Conservation (phyloP, 2,797 vertebrate genomes). For the Periophthalmus magnuspinnatus region DNA sequence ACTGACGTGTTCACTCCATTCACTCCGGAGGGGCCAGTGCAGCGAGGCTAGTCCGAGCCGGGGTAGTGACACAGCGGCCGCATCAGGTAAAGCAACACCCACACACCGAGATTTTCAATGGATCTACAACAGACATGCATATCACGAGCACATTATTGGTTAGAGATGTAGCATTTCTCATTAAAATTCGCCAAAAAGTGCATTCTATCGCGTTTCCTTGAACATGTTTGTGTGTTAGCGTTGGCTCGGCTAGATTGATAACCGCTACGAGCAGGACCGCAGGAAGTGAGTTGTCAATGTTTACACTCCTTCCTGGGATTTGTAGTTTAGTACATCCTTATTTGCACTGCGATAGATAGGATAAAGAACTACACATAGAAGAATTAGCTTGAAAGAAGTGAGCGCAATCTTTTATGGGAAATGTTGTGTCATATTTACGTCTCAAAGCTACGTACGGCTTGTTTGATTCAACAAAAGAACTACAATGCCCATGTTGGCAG, state of each 20-base stretch:
- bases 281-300: constrained; percentile 84
- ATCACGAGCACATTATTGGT: accelerated
- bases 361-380: constrained; percentile 57
- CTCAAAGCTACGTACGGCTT: accelerated
- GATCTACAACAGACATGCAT: not conserved
- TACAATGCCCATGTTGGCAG: constrained; percentile 60
- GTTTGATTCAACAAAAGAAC: constrained; percentile 39
- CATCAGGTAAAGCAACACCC: constrained; percentile 73
- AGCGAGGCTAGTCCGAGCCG: constrained; percentile 73
- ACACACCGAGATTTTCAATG: constrained; percentile 18
- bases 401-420: constrained; percentile 37
- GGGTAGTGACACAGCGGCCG: constrained; percentile 79
- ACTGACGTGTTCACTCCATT: constrained; percentile 79
- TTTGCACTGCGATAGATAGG: not conserved
- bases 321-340: constrained; percentile 64
- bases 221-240: constrained; percentile 34
- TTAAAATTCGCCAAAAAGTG: not conserved
- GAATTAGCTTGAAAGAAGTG: not conserved
- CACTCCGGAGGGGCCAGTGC: constrained; percentile 57
- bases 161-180: not conserved
- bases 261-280: constrained; percentile 41
- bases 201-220: not conserved
- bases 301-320: constrained; percentile 41
- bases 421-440: constrained; percentile 33
- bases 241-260: constrained; percentile 45